Base-by-base conservation (phyloP, 1,140 invertebrate genomes). In the Zaprionus davidi region DNA sequence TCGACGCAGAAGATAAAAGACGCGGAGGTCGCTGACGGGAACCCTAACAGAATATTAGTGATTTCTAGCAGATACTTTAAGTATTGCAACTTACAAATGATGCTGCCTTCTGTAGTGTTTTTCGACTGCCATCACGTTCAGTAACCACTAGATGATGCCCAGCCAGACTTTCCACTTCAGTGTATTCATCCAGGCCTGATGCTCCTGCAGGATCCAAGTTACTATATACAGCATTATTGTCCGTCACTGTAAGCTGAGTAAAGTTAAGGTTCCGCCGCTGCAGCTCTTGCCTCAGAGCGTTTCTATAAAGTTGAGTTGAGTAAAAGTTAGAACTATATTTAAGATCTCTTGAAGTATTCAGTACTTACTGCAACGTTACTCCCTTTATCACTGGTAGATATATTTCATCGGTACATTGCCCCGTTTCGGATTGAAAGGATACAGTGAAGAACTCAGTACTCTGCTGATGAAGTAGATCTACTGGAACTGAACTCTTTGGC, bases 81-180 rank as follows among this genome's bases (percentile, higher is more conserved):
- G 22, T 38, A 38, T 41, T 9, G 38, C 13, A 55, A 76, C 82
- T 81, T 81, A 92, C 92, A 91, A 93, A 92, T 49, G 92, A 93
- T 22, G 92, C 87, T 41, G 82, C 92, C 62, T 92, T 93, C 34
- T 92, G 82, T 58, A 92, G 63, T 1, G 84, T 84, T 7, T 92
- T 84, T 22, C 82, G 80, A 71, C 72, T 90, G 64, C 65, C 81
- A 53, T 85, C 90, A 6, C 78, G 72, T 66, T 93, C 91, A 26
- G 78, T 85, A 71, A 97, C 94, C 83, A 95, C 93, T 26, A 97
- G 94, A 80, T 96, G 95, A 92, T 95, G 96, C 31, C 96, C 96
- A 68, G 95, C 96, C 6, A 97, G 94, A 83, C 94, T 94, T 78
- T 94, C 95, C 36, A 94, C 95, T 76, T 96, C 95, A 41, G 95